Conservation (phyloP, 2,888 invertebrate species). For the Eupithecia abbreviata region DNA sequence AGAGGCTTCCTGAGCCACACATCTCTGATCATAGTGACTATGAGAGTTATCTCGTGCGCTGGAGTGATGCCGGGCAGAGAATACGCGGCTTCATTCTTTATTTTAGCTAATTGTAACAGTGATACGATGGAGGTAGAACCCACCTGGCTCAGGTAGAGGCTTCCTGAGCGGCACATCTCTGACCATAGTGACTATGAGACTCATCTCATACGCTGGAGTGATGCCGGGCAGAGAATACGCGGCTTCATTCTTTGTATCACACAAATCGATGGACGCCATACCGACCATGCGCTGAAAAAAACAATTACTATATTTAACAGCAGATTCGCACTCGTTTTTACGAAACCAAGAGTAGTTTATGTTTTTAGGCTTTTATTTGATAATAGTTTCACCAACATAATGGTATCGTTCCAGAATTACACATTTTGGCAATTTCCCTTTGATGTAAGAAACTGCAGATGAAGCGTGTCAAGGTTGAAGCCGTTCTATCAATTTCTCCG, state of each 20-base stretch:
- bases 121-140: background rate
- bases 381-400: no score
- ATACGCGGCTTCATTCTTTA: conserved; percentile 59
- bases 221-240: conserved; percentile 69
- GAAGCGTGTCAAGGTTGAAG: no score
- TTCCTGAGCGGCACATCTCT: conserved; percentile 74
- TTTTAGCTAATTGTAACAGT: conserved; percentile 12
- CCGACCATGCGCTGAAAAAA: conserved; percentile 50
- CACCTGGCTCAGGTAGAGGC: conserved; percentile 74
- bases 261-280: conserved; percentile 52
- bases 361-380: no score
- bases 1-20: conserved; percentile 73
- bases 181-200: conserved; percentile 57
- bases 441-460: no score
- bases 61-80: conserved; percentile 71
- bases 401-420: no score
- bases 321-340: no score
- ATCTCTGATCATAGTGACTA: conserved; percentile 68
- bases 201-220: conserved; percentile 69
- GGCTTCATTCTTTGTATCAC: conserved; percentile 49
- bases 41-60: conserved; percentile 62
- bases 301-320: no score
- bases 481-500: no score
- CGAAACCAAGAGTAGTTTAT: no score
- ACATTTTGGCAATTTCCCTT: no score